Evolutionary conservation across 2,113 vertebrate species (phyloP), one percentile per base, ranked within the genome.

Genomic region (Pogona vitticeps): DNA sequence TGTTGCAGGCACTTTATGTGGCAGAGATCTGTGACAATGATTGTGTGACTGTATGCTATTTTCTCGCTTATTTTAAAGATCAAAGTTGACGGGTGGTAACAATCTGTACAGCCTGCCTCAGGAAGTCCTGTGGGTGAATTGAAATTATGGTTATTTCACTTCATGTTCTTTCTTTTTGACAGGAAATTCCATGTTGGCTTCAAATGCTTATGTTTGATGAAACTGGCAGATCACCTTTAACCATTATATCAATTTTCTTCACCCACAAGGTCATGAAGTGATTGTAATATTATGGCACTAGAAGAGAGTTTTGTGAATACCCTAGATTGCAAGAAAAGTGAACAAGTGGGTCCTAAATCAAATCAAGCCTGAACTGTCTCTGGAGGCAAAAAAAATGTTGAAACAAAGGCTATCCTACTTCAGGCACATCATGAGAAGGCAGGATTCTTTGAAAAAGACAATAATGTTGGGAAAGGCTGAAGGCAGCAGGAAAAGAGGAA

Each of bases 1-100:
- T 86, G 91, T 82, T 92, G 40, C 28, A 33, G 65, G 85, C 82
- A 77, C 89, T 86, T 52, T 88, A 82, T 85, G 88, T 80, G 40
- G 84, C 78, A 86, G 78, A 87, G 88, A 91, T 67, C 90, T 59
- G 33, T 31, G 73, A 40, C 26, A 6, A 21, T 15, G 9, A 73
- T 36, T 40, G 38, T 12, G 26, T 76, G 26, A 56, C 59, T 38
- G 23, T 31, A 26, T 28, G 15, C 33, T 28, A 61, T 73, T 59
- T 61, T 23, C 68, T 79, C 12, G 31, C 6, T 31, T 31, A 23
- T 83, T 72, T 59, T 58, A 36, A 38, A 38, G 23, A 59, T 38
- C n/a, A 8, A 28, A 8, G 23, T 38, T 31, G 14, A 75, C 1
- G 12, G 20, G 6, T 70, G 26, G 21, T 56, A 21, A 15, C n/a